Conservation (phyloP, 2,888 invertebrate genomes). For the Boloria euphrosyne region DNA sequence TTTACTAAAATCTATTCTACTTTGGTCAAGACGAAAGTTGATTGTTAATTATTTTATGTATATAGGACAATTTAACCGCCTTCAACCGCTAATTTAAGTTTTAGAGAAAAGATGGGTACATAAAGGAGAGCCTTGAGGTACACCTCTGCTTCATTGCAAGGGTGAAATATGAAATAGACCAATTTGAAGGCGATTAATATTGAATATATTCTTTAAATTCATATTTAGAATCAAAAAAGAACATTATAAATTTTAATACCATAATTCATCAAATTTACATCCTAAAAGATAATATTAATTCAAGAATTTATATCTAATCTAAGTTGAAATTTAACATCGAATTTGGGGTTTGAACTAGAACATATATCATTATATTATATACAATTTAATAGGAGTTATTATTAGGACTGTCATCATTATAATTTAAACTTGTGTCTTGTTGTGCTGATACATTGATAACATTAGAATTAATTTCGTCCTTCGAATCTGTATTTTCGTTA, state of each 20-base stretch:
- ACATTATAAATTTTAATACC: constrained; percentile 1
- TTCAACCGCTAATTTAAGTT: neutral
- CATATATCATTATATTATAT: constrained; percentile 35
- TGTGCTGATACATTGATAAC: constrained; percentile 54
- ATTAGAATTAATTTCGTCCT: constrained; percentile 75
- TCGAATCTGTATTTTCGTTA: constrained; percentile 49
- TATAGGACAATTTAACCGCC: constrained; percentile 5
- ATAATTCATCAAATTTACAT: neutral
- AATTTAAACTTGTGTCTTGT: constrained; percentile 51
- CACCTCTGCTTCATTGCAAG: too few relatives aligned
- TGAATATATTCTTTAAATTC: too few relatives aligned
- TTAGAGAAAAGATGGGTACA: too few relatives aligned
- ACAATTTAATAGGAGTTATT: constrained; percentile 69
- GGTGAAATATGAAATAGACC: too few relatives aligned
- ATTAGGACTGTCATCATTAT: constrained; percentile 70
- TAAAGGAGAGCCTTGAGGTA: too few relatives aligned
- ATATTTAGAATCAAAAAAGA: neutral
- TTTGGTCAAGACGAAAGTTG: constrained; percentile 45
- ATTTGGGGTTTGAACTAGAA: constrained; percentile 58
- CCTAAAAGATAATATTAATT: neutral
- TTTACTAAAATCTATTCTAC: constrained; percentile 41
- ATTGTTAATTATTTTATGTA: constrained; percentile 21
- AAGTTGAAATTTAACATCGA: constrained; percentile 48
- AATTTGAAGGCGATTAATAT: neutral
- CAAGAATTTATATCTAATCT: constrained; percentile 33